Evolutionary conservation across 1,140 invertebrate genomes (phyloP).

Genomic region (Diorhabda carinulata): DNA sequence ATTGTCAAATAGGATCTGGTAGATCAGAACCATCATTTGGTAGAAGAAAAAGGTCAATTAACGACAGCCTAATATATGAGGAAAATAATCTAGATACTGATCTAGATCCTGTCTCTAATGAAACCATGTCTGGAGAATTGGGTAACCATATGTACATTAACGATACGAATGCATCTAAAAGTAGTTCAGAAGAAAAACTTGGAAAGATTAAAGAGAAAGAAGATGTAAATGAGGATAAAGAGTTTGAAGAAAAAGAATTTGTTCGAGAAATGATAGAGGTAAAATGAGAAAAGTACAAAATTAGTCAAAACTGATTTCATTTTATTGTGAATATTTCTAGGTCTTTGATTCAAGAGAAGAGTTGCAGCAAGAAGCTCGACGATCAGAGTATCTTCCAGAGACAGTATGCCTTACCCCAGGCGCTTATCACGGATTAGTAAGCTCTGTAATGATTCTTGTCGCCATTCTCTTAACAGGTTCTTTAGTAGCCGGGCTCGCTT

Average conservation of each 20-base stretch:
- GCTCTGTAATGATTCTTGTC: constrained; percentile 65
- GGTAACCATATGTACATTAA: too few relatives aligned
- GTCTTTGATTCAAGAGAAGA: constrained; percentile 70
- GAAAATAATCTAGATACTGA: constrained; percentile 5
- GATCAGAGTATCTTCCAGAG: constrained; percentile 56
- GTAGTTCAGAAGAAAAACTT: too few relatives aligned
- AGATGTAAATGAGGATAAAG: too few relatives aligned
- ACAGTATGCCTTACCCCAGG: constrained; percentile 68
- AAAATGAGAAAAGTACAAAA: constrained; percentile 17
- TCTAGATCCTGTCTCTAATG: too few relatives aligned
- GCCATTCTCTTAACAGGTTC: constrained; percentile 64
- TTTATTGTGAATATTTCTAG: constrained; percentile 37
- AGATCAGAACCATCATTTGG: constrained; percentile 78
- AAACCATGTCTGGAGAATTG: too few relatives aligned
- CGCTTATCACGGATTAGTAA: constrained; percentile 73
- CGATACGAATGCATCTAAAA: too few relatives aligned
- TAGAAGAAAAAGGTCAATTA: constrained; percentile 59
- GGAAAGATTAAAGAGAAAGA: too few relatives aligned
- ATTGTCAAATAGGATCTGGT: constrained; percentile 56
- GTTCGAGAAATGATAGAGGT: constrained; percentile 85
- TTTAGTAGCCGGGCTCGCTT: constrained; percentile 62
- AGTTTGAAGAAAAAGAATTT: constrained; percentile 59
- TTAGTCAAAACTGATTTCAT: too few relatives aligned
- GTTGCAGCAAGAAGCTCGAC: constrained; percentile 60
- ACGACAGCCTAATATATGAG: constrained; percentile 46